These are phyloP conservation scores for Tanytarsus gracilentus DNA, from an alignment of 2,888 invertebrate species.

Conservation along the genomic window DNA sequence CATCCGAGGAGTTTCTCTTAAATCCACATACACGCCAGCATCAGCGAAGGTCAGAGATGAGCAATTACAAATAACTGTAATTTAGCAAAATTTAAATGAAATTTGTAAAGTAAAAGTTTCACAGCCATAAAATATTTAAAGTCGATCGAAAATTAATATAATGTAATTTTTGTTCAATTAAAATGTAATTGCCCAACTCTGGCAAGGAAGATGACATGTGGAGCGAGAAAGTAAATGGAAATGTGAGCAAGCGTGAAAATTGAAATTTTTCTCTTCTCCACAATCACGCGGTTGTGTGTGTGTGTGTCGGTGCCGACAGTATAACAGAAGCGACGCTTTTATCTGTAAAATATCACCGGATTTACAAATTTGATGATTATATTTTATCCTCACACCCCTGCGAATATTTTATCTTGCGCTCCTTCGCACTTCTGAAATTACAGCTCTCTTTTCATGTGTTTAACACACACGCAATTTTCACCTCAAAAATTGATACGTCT, in stretches of 20 bases:
- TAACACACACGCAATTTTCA: not conserved
- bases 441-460: not conserved
- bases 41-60: too few species aligned
- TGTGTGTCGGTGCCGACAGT: not conserved
- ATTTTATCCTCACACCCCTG: not conserved
- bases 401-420: not conserved
- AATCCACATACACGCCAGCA: too few species aligned
- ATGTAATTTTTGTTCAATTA: too few species aligned
- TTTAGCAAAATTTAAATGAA: too few species aligned
- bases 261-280: not conserved
- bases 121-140: too few species aligned
- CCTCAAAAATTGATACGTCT: conserved; percentile 8
- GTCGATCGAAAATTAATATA: not conserved
- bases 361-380: conserved; percentile 19
- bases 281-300: not conserved
- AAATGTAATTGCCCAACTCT: too few species aligned
- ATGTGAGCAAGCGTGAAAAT: conserved; percentile 10
- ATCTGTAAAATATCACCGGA: conserved; percentile 2
- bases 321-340: not conserved
- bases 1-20: too few species aligned
- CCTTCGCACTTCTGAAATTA: not conserved
- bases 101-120: too few species aligned
- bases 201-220: not conserved
- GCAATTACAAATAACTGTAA: too few species aligned
- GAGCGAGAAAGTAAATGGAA: not conserved